Base-by-base conservation (phyloP, 1,140 invertebrate species). In the Eubasilissa regina region DNA sequence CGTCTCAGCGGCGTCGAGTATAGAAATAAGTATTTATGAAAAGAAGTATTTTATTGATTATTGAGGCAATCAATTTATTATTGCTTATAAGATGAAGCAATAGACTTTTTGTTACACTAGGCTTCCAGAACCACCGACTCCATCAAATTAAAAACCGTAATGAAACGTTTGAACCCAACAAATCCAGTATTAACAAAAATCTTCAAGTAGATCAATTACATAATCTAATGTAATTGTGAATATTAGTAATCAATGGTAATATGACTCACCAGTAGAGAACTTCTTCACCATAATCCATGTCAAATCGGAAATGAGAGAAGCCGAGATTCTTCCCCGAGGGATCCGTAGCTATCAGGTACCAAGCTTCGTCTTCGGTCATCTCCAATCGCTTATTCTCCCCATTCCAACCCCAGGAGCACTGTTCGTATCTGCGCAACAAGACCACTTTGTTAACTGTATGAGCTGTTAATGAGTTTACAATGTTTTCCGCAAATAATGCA, bases 321-420 rank as follows among this genome's bases (percentile, higher is more conserved):
- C 90, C 91, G 35, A 91, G 83, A 6, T 87, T 86, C 83, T 86
- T 88, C 9, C 88, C 87, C 75, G 88, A 87, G 58, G 85, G 84
- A 45, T 88, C 85, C 84, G 88, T 89, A 10, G 92, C 94, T 75
- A 95, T 89, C 43, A 95, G 86, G 86, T 94, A 95, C 90, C 92
- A 92, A 4, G 94, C 93, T 74, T 88, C 86, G 79, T 93, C 91
- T 84, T 95, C 94, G 25, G 89, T 92, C 90, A 95, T 91, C 86
- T 95, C 94, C 79, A 92, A 90, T 19, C 89, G 85, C 87, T 95
- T 95, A 15, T 92, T 90, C 56, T 91, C 88, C 68, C 91, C 91
- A 83, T 92, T 92, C 94, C 94, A 95, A 55, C 94, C 94, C 92
- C 93, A 94, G 4, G 92, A 91, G 87, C 93, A 93, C 8, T 89